Percentiles rank a stretch among this genome's conserved stretches.
These are phyloP conservation scores for Gavialis gangeticus DNA, from an alignment of 2,113 vertebrate species.

Conservation along the genomic window DNA sequence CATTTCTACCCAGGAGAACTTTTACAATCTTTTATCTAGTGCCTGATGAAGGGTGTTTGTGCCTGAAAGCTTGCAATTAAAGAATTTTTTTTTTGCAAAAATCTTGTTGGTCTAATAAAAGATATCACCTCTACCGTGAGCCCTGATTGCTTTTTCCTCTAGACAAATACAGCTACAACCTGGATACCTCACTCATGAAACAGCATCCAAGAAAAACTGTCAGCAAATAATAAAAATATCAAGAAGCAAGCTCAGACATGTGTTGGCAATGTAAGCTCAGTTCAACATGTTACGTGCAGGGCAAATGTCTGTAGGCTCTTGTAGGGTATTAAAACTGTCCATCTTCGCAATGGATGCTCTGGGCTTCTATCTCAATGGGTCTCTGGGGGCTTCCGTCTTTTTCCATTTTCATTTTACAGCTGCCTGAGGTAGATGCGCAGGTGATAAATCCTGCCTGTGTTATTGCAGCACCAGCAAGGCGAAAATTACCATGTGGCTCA, in stretches of 20 bases:
- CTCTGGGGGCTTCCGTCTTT: fast-evolving
- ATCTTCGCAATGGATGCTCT: not conserved
- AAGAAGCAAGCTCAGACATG: not conserved
- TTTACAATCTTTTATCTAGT: too few relatives aligned
- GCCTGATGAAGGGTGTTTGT: too few relatives aligned
- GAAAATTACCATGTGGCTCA: not conserved
- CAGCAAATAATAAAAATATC: constrained; percentile 37
- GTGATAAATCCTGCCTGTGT: not conserved
- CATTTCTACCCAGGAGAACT: too few relatives aligned
- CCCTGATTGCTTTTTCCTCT: too few relatives aligned
- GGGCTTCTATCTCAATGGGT: not conserved
- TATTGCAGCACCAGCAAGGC: not conserved
- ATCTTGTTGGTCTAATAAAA: too few relatives aligned
- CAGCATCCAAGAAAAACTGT: constrained; percentile 8
- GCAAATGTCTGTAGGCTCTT: not conserved
- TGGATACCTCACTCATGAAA: not conserved
- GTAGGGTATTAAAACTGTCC: constrained; percentile 39
- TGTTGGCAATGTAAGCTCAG: not conserved
- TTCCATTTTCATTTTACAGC: not conserved
- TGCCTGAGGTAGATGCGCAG: not conserved
- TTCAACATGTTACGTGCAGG: not conserved
- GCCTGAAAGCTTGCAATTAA: too few relatives aligned
- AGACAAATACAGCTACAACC: too few relatives aligned
- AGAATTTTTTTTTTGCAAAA: too few relatives aligned
- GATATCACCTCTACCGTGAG: too few relatives aligned